Conservation (phyloP, 1,140 invertebrate species). For the Philotrypesis tridentata region DNA sequence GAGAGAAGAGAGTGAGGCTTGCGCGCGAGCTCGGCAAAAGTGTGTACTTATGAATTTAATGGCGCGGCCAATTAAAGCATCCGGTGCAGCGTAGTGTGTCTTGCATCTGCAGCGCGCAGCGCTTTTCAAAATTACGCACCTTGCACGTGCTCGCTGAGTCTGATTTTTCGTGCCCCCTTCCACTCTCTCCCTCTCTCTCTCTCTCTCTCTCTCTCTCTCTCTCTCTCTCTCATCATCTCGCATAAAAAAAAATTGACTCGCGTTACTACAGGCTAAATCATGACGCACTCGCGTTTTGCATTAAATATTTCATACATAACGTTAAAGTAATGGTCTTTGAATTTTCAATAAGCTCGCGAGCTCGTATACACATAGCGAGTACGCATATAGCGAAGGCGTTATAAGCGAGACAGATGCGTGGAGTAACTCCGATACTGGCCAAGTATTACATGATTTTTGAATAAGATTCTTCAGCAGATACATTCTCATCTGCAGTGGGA, state of each 20-base stretch:
- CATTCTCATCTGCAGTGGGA: not conserved
- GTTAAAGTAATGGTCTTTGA: not conserved
- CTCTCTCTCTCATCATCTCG: too few species aligned
- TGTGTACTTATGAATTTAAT: not conserved
- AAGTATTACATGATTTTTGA: not conserved
- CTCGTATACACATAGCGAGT: too few species aligned
- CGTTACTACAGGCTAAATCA: not conserved
- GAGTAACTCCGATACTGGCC: not conserved
- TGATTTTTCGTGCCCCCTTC: not conserved
- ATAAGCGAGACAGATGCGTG: not conserved
- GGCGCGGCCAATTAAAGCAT: not conserved
- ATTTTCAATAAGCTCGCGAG: too few species aligned
- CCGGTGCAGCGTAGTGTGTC: not conserved
- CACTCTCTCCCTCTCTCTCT: too few species aligned
- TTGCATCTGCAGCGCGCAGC: not conserved
- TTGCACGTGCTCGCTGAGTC: not conserved
- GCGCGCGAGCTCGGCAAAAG: too few species aligned
- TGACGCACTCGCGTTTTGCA: not conserved
- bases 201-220: too few species aligned
- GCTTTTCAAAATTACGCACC: not conserved
- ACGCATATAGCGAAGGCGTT: too few species aligned
- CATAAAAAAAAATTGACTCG: too few species aligned
- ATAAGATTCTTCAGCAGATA: not conserved
- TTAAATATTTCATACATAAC: too few species aligned
- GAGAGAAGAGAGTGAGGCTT: too few species aligned